A percentile compares a stretch with the other conserved stretches of the same genome.
Evolutionary conservation across 1,140 invertebrate genomes (phyloP).

Genomic region (Lethocerus indicus): DNA sequence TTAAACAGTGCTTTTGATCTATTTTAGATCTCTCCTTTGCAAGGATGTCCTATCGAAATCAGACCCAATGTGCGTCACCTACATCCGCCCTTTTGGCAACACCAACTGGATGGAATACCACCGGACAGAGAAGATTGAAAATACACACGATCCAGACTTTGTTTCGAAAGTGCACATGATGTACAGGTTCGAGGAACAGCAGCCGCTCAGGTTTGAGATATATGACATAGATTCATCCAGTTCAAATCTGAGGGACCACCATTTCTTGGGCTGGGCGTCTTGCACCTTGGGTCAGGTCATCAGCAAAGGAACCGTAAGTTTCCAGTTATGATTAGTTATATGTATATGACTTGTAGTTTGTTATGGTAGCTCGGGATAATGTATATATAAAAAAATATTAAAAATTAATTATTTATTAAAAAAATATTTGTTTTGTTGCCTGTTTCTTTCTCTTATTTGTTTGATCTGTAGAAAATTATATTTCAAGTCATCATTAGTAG

Average conservation of each 20-base stretch:
- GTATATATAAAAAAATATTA: no score
- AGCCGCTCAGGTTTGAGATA: conserved; percentile 30
- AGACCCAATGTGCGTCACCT: conserved; percentile 42
- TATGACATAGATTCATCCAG: conserved; percentile 36
- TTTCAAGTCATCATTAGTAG: no score
- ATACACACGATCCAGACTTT: conserved; percentile 40
- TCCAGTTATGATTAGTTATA: neutral
- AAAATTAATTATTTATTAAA: neutral
- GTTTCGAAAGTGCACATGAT: conserved; percentile 29
- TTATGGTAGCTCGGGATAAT: no score
- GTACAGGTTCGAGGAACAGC: conserved; percentile 32
- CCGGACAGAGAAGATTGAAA: conserved; percentile 38
- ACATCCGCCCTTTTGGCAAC: conserved; percentile 27
- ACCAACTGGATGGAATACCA: conserved; percentile 34
- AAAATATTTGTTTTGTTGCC: neutral
- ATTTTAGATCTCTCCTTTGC: conserved; percentile 33
- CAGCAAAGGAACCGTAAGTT: conserved; percentile 21
- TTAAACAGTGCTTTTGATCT: conserved; percentile 4
- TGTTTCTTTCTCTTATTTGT: neutral
- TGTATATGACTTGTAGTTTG: no score
- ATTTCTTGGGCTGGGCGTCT: conserved; percentile 35
- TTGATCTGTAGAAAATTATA: neutral
- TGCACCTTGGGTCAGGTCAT: conserved; percentile 34
- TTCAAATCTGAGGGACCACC: conserved; percentile 30
- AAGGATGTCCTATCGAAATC: conserved; percentile 43